These are phyloP conservation scores for Lepidostoma basale DNA, from an alignment of 1,140 invertebrate genomes.

Conservation along the genomic window DNA sequence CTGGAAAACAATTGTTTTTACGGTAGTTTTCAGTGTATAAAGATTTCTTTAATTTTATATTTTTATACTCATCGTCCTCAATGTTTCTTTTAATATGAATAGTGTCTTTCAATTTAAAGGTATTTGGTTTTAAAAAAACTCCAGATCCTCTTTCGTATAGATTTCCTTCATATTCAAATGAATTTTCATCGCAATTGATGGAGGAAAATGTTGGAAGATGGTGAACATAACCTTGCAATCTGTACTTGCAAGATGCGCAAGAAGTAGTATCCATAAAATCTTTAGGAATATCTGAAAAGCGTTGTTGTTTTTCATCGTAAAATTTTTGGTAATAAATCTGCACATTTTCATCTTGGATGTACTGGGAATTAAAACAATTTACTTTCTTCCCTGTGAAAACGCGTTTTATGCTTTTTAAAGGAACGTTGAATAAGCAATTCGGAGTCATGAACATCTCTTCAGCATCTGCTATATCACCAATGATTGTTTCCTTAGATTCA, in stretches of 20 bases:
- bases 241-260: background rate
- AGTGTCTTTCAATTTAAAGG: constrained; percentile 53
- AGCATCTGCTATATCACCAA: constrained; percentile 80
- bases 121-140: constrained; percentile 69
- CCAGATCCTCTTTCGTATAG: constrained; percentile 71
- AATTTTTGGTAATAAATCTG: constrained; percentile 69
- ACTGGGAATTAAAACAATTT: constrained; percentile 46
- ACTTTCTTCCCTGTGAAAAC: constrained; percentile 51
- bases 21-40: constrained; percentile 76
- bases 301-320: constrained; percentile 68
- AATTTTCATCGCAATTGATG: constrained; percentile 53
- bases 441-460: constrained; percentile 78
- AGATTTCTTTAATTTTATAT: constrained; percentile 73
- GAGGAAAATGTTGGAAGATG: constrained; percentile 40
- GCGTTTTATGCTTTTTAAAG: constrained; percentile 63
- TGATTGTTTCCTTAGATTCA: constrained; percentile 75
- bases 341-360: constrained; percentile 64
- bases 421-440: constrained; percentile 72
- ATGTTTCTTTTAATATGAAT: constrained; percentile 65
- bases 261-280: background rate
- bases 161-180: constrained; percentile 61
- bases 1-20: constrained; percentile 71
- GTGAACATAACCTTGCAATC: background rate
- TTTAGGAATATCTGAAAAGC: constrained; percentile 71
- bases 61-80: constrained; percentile 53